phyloP scores from a whole-genome alignment of 2,113 vertebrate species.

The Psittacara wagleri region DNA sequence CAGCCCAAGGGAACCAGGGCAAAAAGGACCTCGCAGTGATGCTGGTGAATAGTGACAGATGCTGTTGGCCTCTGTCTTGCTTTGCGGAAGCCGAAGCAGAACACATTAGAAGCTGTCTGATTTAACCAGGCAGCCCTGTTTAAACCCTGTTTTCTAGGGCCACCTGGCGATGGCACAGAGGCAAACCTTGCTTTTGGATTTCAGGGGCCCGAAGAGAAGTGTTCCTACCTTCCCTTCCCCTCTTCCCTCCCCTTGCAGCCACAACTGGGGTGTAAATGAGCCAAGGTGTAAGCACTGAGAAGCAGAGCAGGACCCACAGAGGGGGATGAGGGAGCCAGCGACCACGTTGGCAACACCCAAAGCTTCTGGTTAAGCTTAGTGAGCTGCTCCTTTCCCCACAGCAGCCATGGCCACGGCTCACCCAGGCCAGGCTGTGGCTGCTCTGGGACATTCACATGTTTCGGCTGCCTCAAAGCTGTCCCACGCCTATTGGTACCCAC shows the following conservation, averaged over 20 bases:
- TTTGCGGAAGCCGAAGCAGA: background rate
- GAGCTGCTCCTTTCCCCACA: background rate
- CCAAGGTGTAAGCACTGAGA: background rate
- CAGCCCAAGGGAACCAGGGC: background rate
- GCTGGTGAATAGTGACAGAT: background rate
- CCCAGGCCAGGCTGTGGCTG: background rate
- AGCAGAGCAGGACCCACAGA: background rate
- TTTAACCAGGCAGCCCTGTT: background rate
- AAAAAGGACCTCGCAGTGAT: background rate
- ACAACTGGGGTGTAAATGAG: background rate
- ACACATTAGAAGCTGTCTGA: accelerated
- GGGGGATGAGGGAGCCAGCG: background rate
- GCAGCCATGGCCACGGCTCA: background rate
- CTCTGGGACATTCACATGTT: background rate
- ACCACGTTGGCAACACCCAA: background rate
- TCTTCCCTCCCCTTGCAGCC: background rate
- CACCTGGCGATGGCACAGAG: background rate
- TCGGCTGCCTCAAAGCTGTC: background rate
- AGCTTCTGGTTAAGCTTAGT: background rate
- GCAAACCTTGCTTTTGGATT: background rate
- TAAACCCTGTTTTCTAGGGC: background rate
- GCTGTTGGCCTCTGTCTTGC: background rate
- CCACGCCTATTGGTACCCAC: accelerated
- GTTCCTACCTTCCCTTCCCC: background rate
- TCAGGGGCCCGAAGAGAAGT: accelerated